These are phyloP conservation scores for Labeo catla DNA, from an alignment of 2,113 vertebrate species.

Conservation along the genomic window DNA sequence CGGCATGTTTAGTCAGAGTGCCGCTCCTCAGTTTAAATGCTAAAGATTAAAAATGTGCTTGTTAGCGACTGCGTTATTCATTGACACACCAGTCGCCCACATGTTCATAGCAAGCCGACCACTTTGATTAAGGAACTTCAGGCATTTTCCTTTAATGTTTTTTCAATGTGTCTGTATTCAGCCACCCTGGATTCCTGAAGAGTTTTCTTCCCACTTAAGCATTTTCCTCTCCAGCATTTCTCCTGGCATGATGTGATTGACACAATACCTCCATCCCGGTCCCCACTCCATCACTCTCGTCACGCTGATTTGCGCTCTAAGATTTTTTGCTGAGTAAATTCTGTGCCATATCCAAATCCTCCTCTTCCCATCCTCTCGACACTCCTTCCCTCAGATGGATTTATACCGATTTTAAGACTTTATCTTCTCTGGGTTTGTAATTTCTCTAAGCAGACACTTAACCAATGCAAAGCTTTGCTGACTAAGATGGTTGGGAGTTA, in stretches of 20 bases:
- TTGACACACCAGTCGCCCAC: slow-evolving; percentile 24
- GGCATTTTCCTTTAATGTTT: slow-evolving; percentile 51
- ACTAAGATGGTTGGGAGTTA: slow-evolving; percentile 52
- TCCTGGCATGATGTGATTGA: slow-evolving; percentile 20
- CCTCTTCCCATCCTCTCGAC: background rate
- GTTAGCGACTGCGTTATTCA: slow-evolving; percentile 48
- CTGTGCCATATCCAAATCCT: slow-evolving; percentile 24
- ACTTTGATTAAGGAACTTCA: slow-evolving; percentile 48
- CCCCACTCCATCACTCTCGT: slow-evolving; percentile 14
- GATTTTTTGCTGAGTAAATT: slow-evolving; percentile 37
- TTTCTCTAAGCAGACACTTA: slow-evolving; percentile 45
- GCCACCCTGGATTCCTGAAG: slow-evolving; percentile 34
- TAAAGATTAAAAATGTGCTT: slow-evolving; percentile 45
- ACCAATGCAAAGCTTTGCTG: slow-evolving; percentile 52
- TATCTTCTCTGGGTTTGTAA: slow-evolving; percentile 53
- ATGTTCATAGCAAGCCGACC: slow-evolving; percentile 41
- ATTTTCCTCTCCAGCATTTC: slow-evolving; percentile 21
- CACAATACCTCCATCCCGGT: slow-evolving; percentile 21
- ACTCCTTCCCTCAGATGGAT: slow-evolving; percentile 34
- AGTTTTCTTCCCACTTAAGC: background rate
- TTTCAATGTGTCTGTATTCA: background rate
- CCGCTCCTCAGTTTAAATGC: slow-evolving; percentile 29
- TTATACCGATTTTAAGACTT: slow-evolving; percentile 53
- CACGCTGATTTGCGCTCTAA: slow-evolving; percentile 38
- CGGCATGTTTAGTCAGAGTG: slow-evolving; percentile 38